phyloP scores from a whole-genome alignment of 2,888 invertebrate species.

The Dicranocentrus wangi region DNA sequence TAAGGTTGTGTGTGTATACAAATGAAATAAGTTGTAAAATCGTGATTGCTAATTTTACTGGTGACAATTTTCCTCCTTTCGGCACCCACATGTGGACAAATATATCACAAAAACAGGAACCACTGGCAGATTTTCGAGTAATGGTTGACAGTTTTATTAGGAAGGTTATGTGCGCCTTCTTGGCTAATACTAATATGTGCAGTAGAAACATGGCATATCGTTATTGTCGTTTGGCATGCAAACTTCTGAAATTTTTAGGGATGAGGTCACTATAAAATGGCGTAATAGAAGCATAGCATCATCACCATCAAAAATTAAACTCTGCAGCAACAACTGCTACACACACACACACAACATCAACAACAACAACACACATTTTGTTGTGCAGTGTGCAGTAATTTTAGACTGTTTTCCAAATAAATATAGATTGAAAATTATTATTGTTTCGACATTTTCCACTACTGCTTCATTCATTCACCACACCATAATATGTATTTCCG shows the following conservation, averaged over 20 bases:
- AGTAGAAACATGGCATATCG: not conserved
- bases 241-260: slow-evolving; percentile 18
- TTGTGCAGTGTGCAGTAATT: too few species aligned
- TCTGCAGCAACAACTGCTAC: too few species aligned
- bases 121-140: slow-evolving; percentile 15
- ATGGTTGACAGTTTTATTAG: slow-evolving; percentile 49
- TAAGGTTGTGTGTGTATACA: not conserved
- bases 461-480: too few species aligned
- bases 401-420: too few species aligned
- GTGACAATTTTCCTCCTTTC: slow-evolving; percentile 39
- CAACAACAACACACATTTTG: too few species aligned
- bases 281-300: too few species aligned
- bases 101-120: slow-evolving; percentile 32
- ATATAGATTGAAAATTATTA: too few species aligned
- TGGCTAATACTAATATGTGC: not conserved
- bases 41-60: slow-evolving; percentile 42
- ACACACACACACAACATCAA: too few species aligned
- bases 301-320: too few species aligned
- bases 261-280: slow-evolving; percentile 26
- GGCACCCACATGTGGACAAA: slow-evolving; percentile 17
- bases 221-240: slow-evolving; percentile 6
- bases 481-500: too few species aligned
- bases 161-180: not conserved
- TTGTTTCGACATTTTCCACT: too few species aligned
- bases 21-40: slow-evolving; percentile 24